These are phyloP conservation scores for Coracopsis vasa DNA, from an alignment of 2,113 vertebrate genomes.

Conservation along the genomic window DNA sequence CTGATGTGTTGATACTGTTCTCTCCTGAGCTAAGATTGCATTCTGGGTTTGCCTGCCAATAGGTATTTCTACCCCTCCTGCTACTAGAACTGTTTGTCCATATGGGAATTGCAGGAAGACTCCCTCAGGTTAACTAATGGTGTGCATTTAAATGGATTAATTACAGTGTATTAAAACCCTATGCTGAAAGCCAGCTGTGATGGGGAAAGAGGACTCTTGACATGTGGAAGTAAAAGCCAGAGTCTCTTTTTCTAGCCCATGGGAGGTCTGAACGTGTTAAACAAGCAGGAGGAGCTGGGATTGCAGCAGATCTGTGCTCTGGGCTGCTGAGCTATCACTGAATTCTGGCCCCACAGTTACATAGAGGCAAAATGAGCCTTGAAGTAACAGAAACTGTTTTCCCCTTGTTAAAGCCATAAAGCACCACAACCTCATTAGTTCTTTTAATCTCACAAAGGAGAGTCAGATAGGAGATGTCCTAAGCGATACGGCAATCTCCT, in stretches of 20 bases:
- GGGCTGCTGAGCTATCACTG: background rate
- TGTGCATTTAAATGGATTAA: background rate
- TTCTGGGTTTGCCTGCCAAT: background rate
- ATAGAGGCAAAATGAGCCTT: background rate
- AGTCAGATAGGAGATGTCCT: background rate
- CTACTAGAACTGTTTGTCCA: background rate
- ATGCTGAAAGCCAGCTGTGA: background rate
- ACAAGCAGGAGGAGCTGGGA: background rate
- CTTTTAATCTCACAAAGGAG: background rate
- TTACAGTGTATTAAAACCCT: background rate
- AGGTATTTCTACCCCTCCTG: background rate
- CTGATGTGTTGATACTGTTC: background rate
- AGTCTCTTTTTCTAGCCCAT: background rate
- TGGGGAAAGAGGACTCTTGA: background rate
- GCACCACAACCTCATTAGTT: background rate
- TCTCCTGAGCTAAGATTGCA: background rate
- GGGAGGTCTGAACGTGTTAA: background rate
- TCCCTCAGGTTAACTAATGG: background rate
- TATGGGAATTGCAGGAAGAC: background rate
- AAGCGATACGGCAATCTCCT: background rate
- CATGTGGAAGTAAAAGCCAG: background rate
- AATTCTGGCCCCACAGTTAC: background rate
- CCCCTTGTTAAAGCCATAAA: background rate
- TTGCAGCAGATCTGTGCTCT: background rate
- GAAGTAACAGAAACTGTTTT: background rate